Evolutionary conservation across 2,888 invertebrate species (phyloP), one percentile per base, ranked within the genome.

Genomic region (Campoletis raptor): DNA sequence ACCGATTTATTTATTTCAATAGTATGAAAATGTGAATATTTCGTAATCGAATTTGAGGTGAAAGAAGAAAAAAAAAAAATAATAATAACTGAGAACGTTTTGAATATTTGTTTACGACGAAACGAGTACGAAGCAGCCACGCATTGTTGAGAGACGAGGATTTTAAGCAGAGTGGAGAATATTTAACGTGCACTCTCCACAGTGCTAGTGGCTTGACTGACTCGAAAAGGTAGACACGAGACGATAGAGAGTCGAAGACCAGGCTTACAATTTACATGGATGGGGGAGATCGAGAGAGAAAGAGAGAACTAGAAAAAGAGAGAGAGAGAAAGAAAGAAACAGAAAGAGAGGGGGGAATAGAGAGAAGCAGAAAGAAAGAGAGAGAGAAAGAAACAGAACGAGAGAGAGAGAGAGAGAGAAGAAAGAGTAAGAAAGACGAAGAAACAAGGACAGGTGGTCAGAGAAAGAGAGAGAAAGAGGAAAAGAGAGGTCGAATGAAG

Each of bases 201-300:
- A 89, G 89, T 89, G 88, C 88, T 87, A 86, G 87, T 85, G 90
- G 89, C 91, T 90, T 92, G 91, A 93, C 93, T 94, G 93, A 93
- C 91, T 92, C 92, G 90, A 91, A 91, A 91, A 90, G 89, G 89
- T 87, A 89, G 89, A 88, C 89, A 89, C 88, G 90, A 90, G 91
- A 77, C 72, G 72, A 78, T 66, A 70, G 77, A 66, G 42, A 37
- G 67, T 2, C 37, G 24, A 54, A 73, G 24, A 42, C 83, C 88
- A 87, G 90, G 89, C 91, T 90, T 89, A 90, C 89, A 90, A 90
- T 91, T 80, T 91, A 91, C 91, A 90, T 89, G 91, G 86, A 87
- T 85, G 87, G 57, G 30, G 61, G 70, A 52, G 64, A 88, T 86
- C 86, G 90, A 85, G 90, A 66, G 21, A 67, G 73, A 57, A 66